Evolutionary conservation across 2,113 vertebrate species (phyloP).

Genomic region (Gavialis gangeticus): DNA sequence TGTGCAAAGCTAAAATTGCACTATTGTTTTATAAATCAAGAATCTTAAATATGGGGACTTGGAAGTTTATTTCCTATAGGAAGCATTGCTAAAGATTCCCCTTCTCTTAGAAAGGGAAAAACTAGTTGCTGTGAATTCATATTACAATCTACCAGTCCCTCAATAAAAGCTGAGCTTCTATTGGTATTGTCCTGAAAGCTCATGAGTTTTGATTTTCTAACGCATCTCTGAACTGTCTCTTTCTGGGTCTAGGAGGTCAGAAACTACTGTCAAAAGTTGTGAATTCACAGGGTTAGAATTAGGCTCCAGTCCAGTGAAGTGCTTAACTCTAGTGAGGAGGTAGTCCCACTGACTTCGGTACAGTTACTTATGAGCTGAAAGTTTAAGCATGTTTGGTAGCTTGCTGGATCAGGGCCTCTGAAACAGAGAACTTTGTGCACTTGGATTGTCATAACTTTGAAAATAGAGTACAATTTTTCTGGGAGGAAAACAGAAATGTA

Average conservation of each 20-base stretch:
- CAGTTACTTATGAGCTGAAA: neutral
- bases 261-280: neutral
- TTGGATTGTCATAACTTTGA: neutral
- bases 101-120: neutral
- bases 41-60: neutral
- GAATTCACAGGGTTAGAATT: neutral
- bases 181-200: neutral
- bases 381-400: neutral
- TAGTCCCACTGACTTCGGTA: neutral
- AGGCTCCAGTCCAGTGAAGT: neutral
- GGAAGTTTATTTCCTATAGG: conserved; percentile 3
- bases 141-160: neutral
- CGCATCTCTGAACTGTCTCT: neutral
- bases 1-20: neutral
- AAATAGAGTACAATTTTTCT: neutral
- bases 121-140: neutral
- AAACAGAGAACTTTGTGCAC: neutral
- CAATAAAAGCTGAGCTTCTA: neutral
- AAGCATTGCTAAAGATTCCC: neutral
- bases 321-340: neutral
- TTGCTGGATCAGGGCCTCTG: neutral
- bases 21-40: conserved; percentile 41
- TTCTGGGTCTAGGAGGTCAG: conserved; percentile 5
- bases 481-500: neutral
- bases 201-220: neutral